Evolutionary conservation across 2,888 invertebrate species (phyloP).

Genomic region (Synanthedon andrenaeformis): DNA sequence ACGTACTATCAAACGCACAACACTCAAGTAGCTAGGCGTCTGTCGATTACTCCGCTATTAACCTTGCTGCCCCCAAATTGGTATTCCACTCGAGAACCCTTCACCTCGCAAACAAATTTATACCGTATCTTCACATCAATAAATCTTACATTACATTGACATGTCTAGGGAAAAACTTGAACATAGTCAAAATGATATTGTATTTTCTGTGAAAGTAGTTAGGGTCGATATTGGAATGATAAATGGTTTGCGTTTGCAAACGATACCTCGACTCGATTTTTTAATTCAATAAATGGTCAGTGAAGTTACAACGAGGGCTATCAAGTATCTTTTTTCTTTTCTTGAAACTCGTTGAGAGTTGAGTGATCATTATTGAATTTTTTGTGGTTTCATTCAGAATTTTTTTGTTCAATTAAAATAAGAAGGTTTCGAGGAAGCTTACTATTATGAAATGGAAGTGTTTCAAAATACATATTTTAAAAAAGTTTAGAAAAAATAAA

Average conservation of each 20-base stretch:
- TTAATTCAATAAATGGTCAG: constrained; percentile 42
- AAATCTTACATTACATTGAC: background rate
- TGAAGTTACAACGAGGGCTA: constrained; percentile 12
- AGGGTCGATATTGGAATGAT: constrained; percentile 18
- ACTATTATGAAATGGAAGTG: no score
- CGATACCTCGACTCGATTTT: constrained; percentile 15
- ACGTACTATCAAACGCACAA: constrained; percentile 39
- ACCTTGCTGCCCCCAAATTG: constrained; percentile 38
- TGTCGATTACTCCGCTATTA: constrained; percentile 59
- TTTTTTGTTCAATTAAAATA: background rate
- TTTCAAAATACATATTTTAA: no score
- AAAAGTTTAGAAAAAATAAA: no score
- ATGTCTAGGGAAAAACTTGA: background rate
- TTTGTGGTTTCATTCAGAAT: background rate
- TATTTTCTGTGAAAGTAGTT: background rate
- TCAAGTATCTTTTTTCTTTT: constrained; percentile 5
- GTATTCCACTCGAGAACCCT: constrained; percentile 24
- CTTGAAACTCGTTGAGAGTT: background rate
- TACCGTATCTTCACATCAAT: background rate
- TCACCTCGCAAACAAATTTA: constrained; percentile 15
- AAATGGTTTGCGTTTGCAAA: constrained; percentile 11
- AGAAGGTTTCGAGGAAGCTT: no score
- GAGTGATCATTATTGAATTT: background rate
- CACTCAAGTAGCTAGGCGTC: constrained; percentile 28
- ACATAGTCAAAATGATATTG: background rate